Conservation (phyloP, 2,113 vertebrate species). For the Hymenochirus boettgeri region DNA sequence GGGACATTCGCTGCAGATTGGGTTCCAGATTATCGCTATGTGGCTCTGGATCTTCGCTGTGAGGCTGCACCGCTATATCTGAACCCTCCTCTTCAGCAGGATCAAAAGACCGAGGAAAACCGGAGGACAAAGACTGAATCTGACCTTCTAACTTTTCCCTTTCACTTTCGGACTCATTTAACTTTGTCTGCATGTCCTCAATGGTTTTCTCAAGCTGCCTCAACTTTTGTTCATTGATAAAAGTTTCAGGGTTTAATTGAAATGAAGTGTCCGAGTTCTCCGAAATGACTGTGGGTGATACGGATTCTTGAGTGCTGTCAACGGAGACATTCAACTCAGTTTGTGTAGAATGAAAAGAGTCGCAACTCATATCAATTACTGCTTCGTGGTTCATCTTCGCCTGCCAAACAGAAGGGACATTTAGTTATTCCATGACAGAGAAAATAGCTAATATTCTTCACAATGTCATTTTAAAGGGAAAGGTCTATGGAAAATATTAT, state of each 20-base stretch:
- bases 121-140: slow-evolving; percentile 56
- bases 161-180: slow-evolving; percentile 70
- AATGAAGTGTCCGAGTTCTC: slow-evolving; percentile 27
- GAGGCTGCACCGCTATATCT: slow-evolving; percentile 71
- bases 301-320: slow-evolving; percentile 44
- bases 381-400: slow-evolving; percentile 56
- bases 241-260: slow-evolving; percentile 45
- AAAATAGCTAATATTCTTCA: no score
- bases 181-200: slow-evolving; percentile 66
- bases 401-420: no score
- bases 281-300: slow-evolving; percentile 40
- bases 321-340: slow-evolving; percentile 62
- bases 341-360: slow-evolving; percentile 72
- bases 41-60: slow-evolving; percentile 60
- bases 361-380: slow-evolving; percentile 57
- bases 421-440: no score
- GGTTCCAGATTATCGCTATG: slow-evolving; percentile 47
- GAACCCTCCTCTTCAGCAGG: slow-evolving; percentile 72
- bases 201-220: slow-evolving; percentile 67
- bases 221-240: slow-evolving; percentile 57
- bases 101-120: slow-evolving; percentile 47
- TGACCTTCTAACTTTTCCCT: slow-evolving; percentile 65
- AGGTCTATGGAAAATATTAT: no score
- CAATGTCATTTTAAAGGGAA: no score
- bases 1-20: slow-evolving; percentile 61